Conservation (phyloP, 23 tunicate genomes). For the Trididemnum clinides region DNA sequence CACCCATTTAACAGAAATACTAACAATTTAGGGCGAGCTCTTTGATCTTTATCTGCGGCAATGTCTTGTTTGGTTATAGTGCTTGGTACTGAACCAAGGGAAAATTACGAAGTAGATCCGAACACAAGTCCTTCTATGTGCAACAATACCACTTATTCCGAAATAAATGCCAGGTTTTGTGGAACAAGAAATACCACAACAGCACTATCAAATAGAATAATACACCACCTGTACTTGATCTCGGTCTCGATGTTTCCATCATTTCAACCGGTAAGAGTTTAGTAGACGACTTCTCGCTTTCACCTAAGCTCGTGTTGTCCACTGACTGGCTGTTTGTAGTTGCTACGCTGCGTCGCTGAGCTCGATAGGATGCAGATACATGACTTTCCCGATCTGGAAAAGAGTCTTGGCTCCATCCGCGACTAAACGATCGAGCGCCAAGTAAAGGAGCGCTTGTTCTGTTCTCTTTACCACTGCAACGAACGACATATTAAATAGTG, state of each 20-base stretch:
- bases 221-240: slow-evolving; percentile 12
- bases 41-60: too few species aligned
- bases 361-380: background rate
- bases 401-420: slow-evolving; percentile 73
- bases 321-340: background rate
- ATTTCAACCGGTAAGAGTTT: background rate
- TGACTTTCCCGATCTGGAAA: background rate
- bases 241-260: background rate
- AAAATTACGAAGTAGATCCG: too few species aligned
- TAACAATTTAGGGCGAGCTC: too few species aligned
- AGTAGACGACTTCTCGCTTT: background rate
- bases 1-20: too few species aligned
- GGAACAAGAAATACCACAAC: too few species aligned
- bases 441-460: background rate
- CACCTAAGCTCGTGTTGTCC: background rate
- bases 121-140: too few species aligned
- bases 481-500: too few species aligned
- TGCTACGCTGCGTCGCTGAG: background rate
- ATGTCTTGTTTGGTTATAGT: too few species aligned
- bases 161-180: too few species aligned
- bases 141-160: too few species aligned
- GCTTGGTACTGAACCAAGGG: too few species aligned
- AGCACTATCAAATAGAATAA: too few species aligned
- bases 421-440: slow-evolving; percentile 69
- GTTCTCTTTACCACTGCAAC: background rate